Base-by-base conservation (phyloP, 2,888 invertebrate genomes). In the Eledona agricola region DNA sequence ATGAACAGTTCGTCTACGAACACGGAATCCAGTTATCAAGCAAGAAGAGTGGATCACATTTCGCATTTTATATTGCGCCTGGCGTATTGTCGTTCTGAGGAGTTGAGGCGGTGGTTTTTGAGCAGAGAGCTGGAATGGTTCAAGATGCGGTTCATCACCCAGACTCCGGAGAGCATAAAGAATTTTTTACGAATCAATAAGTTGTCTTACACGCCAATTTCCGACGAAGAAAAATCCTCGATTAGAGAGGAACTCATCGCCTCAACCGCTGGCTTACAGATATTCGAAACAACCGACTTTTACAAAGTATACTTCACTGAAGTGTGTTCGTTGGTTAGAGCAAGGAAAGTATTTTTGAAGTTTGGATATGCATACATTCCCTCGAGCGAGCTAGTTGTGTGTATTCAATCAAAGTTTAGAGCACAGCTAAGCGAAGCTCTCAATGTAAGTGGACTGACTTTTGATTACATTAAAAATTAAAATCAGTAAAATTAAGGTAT, bases 41-140 rank as follows among this genome's bases (percentile, higher is more conserved):
- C 84, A 1, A 81, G 91, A 45, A 81, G 83, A 17, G 83, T 84
- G 55, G 98, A 99, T 76, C 89, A 92, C 67, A 83, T 96, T 37
- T 93, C 97, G 0, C 98, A 99, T 75, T 97, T 90, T 73, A 91
- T 97, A 64, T 79, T 98, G 1, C 82, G 96, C 46, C 76, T 99
- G 49, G 94, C 94, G 0, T 97, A 93, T 75, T 96, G 95, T 71
- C 83, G 90, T 66, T 87, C 88, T 11, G 90, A 91, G 60, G 95
- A 96, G 46, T 78, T 93, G 20, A 80, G 90, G 17, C 83, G 81
- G 51, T 98, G 98, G 97, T 95, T 96, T 71, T 78, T 96, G 6
- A 78, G 84, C 10, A 85, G 92, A 60, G 99, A 99, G 79, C 75
- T 90, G 54, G 97, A 98, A 69, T 79, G 96, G 43, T 96, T 99